Conservation (phyloP, 1,140 invertebrate species). For the Branchinecta lindahli region DNA sequence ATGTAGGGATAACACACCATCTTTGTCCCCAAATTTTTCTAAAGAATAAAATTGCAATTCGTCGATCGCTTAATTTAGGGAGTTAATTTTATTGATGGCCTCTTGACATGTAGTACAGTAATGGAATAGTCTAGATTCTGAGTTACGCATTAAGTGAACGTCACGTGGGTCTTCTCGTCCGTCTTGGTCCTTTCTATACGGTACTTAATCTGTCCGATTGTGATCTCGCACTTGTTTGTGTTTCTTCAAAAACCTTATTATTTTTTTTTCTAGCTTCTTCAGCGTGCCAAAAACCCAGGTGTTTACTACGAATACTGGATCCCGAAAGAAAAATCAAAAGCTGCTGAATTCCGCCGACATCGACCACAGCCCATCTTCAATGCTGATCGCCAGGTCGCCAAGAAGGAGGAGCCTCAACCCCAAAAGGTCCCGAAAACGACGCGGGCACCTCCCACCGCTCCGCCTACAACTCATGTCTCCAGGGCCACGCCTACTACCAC, state of each 20-base stretch:
- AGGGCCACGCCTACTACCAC: not conserved
- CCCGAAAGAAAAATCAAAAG: constrained; percentile 17
- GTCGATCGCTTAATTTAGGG: no score
- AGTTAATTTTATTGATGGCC: no score
- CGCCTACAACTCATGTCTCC: not conserved
- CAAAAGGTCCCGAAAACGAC: not conserved
- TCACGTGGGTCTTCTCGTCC: no score
- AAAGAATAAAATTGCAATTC: no score
- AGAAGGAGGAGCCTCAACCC: not conserved
- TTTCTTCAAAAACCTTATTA: not conserved
- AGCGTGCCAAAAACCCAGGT: constrained; percentile 22
- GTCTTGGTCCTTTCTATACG: no score
- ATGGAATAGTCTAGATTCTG: no score
- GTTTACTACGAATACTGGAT: constrained; percentile 25
- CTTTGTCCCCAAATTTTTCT: no score
- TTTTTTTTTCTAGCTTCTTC: constrained; percentile 21
- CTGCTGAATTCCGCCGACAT: not conserved
- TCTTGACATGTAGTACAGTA: no score
- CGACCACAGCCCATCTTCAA: not conserved
- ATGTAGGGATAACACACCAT: no score
- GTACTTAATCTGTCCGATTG: no score
- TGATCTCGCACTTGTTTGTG: no score
- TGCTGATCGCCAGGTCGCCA: not conserved
- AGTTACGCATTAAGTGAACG: no score
- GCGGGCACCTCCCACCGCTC: constrained; percentile 5